These are phyloP conservation scores for Cheirogaleus major DNA, from an alignment of 2,797 vertebrate genomes.

Conservation along the genomic window DNA sequence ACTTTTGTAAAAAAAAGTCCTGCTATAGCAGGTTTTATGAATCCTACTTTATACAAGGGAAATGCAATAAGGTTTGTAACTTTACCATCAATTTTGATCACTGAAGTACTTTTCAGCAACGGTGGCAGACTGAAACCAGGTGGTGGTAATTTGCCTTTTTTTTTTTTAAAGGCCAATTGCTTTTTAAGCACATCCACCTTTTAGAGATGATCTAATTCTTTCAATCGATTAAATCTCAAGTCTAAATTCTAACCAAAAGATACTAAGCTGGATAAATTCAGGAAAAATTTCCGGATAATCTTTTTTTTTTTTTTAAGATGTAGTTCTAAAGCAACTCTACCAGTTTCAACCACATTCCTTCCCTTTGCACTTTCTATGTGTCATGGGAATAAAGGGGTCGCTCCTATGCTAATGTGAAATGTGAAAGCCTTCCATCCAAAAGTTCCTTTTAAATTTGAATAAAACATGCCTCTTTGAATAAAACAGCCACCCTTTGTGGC, in stretches of 20 bases:
- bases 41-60: background rate
- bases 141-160: background rate
- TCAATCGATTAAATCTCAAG: background rate
- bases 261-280: background rate
- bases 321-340: background rate
- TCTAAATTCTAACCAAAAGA: background rate
- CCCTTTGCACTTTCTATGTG: slow-evolving; percentile 1
- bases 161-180: background rate
- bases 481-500: too few relatives aligned
- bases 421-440: slow-evolving; percentile 14
- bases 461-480: background rate
- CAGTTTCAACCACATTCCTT: background rate
- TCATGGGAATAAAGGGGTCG: background rate
- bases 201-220: background rate
- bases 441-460: background rate
- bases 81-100: background rate
- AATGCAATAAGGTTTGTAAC: background rate
- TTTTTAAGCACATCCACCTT: background rate
- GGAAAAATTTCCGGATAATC: background rate
- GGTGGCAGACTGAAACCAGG: background rate
- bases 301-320: background rate
- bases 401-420: background rate
- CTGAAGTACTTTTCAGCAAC: background rate
- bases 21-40: background rate
- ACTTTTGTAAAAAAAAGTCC: background rate